Percentiles rank a stretch among this genome's conserved stretches.
phyloP scores from a whole-genome alignment of 2,888 invertebrate genomes.

The Nomada fabriciana region DNA sequence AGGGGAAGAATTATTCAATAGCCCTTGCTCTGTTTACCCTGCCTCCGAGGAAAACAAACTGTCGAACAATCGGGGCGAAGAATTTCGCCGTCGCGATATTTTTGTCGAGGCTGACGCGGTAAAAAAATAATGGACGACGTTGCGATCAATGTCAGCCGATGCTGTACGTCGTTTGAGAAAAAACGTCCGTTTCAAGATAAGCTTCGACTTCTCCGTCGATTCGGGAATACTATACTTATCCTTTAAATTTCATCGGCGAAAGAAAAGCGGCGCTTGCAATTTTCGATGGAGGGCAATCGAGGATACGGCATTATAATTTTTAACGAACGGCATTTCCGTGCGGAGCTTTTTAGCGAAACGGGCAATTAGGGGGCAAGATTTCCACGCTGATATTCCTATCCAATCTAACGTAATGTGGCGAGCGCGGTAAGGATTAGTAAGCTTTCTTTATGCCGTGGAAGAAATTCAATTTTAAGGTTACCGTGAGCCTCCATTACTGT shows the following conservation, averaged over 20 bases:
- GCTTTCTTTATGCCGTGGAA: conserved; percentile 31
- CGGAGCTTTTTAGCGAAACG: conserved; percentile 25
- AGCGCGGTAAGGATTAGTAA: conserved; percentile 22
- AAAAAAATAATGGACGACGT: conserved; percentile 21
- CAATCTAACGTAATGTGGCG: conserved; percentile 53
- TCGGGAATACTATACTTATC: conserved; percentile 33
- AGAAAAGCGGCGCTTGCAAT: conserved; percentile 52
- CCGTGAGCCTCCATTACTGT: conserved; percentile 12
- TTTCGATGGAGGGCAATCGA: conserved; percentile 53
- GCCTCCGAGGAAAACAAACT: conserved; percentile 9
- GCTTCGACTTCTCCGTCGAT: neutral
- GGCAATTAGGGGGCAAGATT: conserved; percentile 54
- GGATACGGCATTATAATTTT: conserved; percentile 62
- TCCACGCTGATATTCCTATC: conserved; percentile 40
- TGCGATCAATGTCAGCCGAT: conserved; percentile 11
- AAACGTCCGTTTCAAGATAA: conserved; percentile 5
- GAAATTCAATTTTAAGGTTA: conserved; percentile 54
- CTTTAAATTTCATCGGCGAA: conserved; percentile 50
- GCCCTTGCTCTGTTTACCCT: conserved; percentile 8
- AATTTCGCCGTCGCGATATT: conserved; percentile 19
- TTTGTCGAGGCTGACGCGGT: conserved; percentile 11
- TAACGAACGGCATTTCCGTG: conserved; percentile 44
- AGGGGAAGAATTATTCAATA: neutral
- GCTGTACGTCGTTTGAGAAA: neutral
- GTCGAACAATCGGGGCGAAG: conserved; percentile 39